Base-by-base conservation (phyloP, 2,888 invertebrate species). In the Dilophus febrilis region DNA sequence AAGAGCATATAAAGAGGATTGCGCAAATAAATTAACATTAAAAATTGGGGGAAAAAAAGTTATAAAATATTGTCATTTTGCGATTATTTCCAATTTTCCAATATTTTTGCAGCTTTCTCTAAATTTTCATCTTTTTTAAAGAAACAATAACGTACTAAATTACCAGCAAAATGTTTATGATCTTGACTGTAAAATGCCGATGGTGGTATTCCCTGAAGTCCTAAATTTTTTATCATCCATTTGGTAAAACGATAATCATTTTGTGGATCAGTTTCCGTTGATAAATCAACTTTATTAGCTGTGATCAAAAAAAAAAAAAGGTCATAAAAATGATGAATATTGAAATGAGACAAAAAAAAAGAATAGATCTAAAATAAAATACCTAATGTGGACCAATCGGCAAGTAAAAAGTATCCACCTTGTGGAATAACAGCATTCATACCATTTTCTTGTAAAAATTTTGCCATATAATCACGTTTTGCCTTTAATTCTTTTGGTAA, bases 381-480 rank as follows among this genome's bases (percentile, higher is more conserved):
- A 78, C 80, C 73, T 45, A 90, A 61, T 5, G 74, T 65, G 10
- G 80, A 74, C 79, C 87, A 92, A 63, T 98, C 90, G 2, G 94
- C 94, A 38, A 98, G 59, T 70, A 99, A 82, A 56, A 98, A 99
- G 64, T 95, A 99, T 0, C 98, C 97, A 3, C 91, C 94, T 50
- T 97, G 90, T 0, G 98, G 98, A 41, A 94, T 65, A 0, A 86
- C 86, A 0, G 95, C 91, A 30, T 72, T 74, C 77, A 97, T 85
- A 1, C 91, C 92, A 40, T 78, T 77, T 11, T 86, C 80, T 4
- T 52, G 57, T 18, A 90, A 64, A 44, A 84, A 72, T 50, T 77
- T 74, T 0, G 74, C 75, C 65, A 91, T 76, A 50, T 66, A 77
- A 58, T 92, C 83, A 27, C 91, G 64, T 58, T 94, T 92, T 1